phyloP scores from a whole-genome alignment of 2,113 vertebrate genomes.

The Heliornis fulica region DNA sequence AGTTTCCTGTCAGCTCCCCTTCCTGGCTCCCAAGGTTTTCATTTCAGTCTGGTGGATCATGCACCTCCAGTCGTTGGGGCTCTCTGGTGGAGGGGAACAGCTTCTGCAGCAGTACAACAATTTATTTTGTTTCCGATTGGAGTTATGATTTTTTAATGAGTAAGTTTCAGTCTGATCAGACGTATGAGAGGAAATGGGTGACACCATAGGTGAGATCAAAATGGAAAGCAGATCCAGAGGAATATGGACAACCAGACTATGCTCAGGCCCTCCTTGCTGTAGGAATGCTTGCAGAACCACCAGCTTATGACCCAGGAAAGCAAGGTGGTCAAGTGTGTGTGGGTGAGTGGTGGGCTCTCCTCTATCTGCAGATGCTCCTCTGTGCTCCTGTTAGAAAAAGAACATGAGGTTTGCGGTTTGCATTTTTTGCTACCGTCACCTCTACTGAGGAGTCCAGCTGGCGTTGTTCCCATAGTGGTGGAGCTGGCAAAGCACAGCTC shows the following conservation, averaged over 20 bases:
- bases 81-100: background rate
- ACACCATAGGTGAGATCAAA: background rate
- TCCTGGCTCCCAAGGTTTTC: background rate
- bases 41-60: background rate
- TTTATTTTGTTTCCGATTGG: background rate
- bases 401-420: background rate
- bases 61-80: background rate
- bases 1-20: background rate
- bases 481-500: background rate
- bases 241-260: background rate
- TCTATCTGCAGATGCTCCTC: fast-evolving
- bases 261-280: background rate
- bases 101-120: background rate
- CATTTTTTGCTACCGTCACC: fast-evolving
- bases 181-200: background rate
- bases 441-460: background rate
- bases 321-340: background rate
- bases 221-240: background rate
- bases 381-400: background rate
- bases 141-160: background rate
- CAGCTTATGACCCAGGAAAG: background rate
- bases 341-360: background rate
- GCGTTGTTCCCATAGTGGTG: background rate
- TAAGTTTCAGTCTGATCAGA: slow-evolving; percentile 32
- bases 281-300: background rate